Base-by-base conservation (phyloP, 1,140 invertebrate genomes). In the Eriosoma lanigerum region DNA sequence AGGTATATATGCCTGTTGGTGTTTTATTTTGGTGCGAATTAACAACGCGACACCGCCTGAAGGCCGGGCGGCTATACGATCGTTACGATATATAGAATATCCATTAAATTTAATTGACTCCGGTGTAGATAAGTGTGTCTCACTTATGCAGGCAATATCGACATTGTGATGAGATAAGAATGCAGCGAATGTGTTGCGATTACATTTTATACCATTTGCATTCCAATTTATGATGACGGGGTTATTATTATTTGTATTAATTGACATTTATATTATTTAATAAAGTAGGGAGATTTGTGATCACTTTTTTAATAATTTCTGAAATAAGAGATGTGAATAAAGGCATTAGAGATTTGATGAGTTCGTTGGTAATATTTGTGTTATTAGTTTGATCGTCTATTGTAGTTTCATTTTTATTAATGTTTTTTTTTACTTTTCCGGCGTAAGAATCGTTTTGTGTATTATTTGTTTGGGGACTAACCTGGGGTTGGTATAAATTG, bases 171-270 rank as follows among this genome's bases (percentile, higher is more conserved):
- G 17, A 38, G 64, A 68, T 68, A 46, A 68, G 38, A 68, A 68
- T 4, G 64, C 38, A n/a, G n/a, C 64, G 10, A 68, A 46, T 24
- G 38, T 44, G 9, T 68, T 68, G n/a, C 38, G 38, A 46, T 68
- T 68, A n/a, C 38, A 13, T 68, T 68, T 68, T 12, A 68, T 68
- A n/a, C 64, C 64, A 24, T 68, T 68, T 21, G 64, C 64, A 21
- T 68, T 68, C n/a, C 38, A 68, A n/a, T 68, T 68, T n/a, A 68
- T 44, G 64, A 68, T 68, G 32, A 68, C 64, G 10, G 46, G 5
- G 19, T 68, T 46, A 44, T 0, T 19, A 68, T 68, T 46, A 68
- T 46, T 68, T 68, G 44, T 24, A 68, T 68, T 46, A 68, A 12
- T 38, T n/a, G 60, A 62, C 60, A 62, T 62, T 32, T 32, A 32